phyloP scores from a whole-genome alignment of 2,113 vertebrate species.

The Coreoperca whiteheadi region DNA sequence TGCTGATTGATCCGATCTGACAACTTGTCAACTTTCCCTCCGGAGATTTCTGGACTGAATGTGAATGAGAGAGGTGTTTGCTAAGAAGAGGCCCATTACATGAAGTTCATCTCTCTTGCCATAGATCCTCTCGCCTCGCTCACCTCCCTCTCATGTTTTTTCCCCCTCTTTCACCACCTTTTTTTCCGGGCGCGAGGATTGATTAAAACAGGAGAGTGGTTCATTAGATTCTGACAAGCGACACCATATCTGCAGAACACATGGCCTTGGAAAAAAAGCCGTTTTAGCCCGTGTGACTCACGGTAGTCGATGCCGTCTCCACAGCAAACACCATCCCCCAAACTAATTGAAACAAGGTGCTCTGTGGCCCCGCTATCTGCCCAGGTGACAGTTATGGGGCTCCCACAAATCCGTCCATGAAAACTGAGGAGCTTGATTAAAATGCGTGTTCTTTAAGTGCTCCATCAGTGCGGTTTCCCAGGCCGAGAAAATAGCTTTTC shows the following conservation, averaged over 20 bases:
- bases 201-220: slow-evolving; percentile 76
- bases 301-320: slow-evolving; percentile 52
- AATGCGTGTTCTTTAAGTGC: slow-evolving; percentile 56
- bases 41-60: slow-evolving; percentile 64
- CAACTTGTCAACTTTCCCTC: slow-evolving; percentile 68
- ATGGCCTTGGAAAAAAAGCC: slow-evolving; percentile 68
- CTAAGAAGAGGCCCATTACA: slow-evolving; percentile 26
- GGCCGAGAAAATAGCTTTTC: slow-evolving; percentile 59
- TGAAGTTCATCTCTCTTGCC: slow-evolving; percentile 32
- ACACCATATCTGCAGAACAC: slow-evolving; percentile 71
- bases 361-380: slow-evolving; percentile 59
- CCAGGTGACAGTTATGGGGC: slow-evolving; percentile 57
- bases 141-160: slow-evolving; percentile 12
- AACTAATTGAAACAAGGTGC: slow-evolving; percentile 80
- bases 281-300: slow-evolving; percentile 45
- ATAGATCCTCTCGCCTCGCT: slow-evolving; percentile 22
- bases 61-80: slow-evolving; percentile 57
- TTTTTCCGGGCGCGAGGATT: slow-evolving; percentile 46
- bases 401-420: slow-evolving; percentile 50
- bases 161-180: slow-evolving; percentile 36
- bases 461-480: slow-evolving; percentile 58
- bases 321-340: slow-evolving; percentile 59
- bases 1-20: slow-evolving; percentile 73
- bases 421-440: slow-evolving; percentile 69
- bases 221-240: slow-evolving; percentile 79